Base-by-base conservation (phyloP, 2,797 vertebrate genomes). In the Ptychadena robeensis region DNA sequence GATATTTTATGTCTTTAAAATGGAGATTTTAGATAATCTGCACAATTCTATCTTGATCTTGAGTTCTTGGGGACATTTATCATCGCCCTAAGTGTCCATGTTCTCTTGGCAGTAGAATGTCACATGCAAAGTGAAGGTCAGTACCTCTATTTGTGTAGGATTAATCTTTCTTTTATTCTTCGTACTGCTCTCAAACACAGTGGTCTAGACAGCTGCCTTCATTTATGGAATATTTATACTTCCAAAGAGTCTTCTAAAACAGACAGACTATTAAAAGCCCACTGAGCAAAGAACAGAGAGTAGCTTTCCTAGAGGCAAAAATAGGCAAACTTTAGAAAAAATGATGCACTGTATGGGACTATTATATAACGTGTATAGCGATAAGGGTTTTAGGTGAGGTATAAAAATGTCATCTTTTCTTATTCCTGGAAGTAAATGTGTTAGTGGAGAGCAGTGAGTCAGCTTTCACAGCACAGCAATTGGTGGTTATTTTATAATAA, bases 221-320 rank as follows among this genome's bases (percentile, higher is more conserved):
- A 74, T 79, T 80, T 80, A 68, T 74, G 65, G 64, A 84, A 80
- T 69, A 80, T 84, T 74, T 79, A 66, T 79, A 34, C 67, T 38
- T 31, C 68, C 37, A 64, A 73, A 40, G 68, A 83, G 15, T 40
- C 15, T 63, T 28, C 35, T 79, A 31, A 67, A 66, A 59, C 74
- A 38, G 31, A 48, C 57, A 72, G 68, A 57, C 61, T 79, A 72
- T 79, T 73, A 57, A 72, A 73, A 79, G 68, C 38, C 9, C 28
- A 57, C 30, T 59, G 81, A 82, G 34, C 18, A 64, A 37, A 35
- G n/a, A 59, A 30, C 37, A 64, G 73, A 82, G 31, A 44, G 38
- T 35, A 32, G 27, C 70, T 63, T 77, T 76, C 48, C 66, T 82
- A 34, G 66, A 65, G 53, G 81, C 37, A 70, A 77, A 82, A 48